Percentiles rank a stretch among this genome's conserved stretches.
These are phyloP conservation scores for Caerostris darwini DNA, from an alignment of 1,140 invertebrate species.

Conservation along the genomic window DNA sequence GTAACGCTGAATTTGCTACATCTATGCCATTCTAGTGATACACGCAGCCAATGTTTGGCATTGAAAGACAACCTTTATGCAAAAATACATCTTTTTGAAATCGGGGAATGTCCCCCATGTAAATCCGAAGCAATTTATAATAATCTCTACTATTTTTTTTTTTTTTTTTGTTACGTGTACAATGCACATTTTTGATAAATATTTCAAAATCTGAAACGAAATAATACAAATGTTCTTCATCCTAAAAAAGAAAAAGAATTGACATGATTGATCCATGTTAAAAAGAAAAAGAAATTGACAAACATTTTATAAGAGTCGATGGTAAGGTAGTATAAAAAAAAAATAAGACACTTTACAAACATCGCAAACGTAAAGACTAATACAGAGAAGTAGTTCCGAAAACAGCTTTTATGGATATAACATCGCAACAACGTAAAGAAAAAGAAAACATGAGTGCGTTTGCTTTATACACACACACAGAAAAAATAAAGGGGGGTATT, in stretches of 20 bases:
- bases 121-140: no score
- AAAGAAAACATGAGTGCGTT: constrained; percentile 30
- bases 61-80: no score
- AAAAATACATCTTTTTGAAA: no score
- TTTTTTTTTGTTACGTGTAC: neutral
- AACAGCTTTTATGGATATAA: constrained; percentile 74
- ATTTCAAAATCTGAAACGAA: constrained; percentile 64
- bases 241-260: no score
- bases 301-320: constrained; percentile 30
- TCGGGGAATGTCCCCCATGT: no score
- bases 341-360: constrained; percentile 66
- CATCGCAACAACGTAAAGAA: constrained; percentile 8
- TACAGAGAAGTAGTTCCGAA: constrained; percentile 60
- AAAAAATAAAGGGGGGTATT: neutral
- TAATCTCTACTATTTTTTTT: no score
- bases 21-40: no score
- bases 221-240: constrained; percentile 47
- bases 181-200: constrained; percentile 15
- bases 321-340: neutral
- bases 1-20: no score
- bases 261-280: no score
- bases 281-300: neutral
- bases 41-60: no score
- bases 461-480: neutral
- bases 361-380: constrained; percentile 71